Base-by-base conservation (phyloP, 64 coral and sea anemone species). In the Montipora sp. region DNA sequence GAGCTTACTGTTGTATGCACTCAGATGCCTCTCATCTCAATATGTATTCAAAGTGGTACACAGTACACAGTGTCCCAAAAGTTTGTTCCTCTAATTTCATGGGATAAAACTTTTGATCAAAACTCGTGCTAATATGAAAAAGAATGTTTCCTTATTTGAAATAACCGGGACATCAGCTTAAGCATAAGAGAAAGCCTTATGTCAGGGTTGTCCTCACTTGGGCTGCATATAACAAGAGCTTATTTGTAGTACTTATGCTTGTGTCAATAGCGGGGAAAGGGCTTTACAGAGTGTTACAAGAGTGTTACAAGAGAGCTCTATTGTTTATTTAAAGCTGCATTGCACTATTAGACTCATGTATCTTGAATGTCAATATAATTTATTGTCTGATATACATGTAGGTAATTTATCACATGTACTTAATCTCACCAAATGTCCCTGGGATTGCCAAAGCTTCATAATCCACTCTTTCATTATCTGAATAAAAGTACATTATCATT, bases 31-130 rank as follows among this genome's bases (percentile, higher is more conserved):
- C 68, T 71, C 68, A 71, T 71, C 18, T 71, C 15, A 71, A 71
- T 71, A 71, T 71, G 9, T 71, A 71, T 71, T 71, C 68, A 71
- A n/a, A 71, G 68, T 71, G 68, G 68, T 71, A 71, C 68, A 71
- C 68, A 24, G 24, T 57, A 11, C 53, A 57, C 10, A 11, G 53
- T 57, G 53, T 57, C 53, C 53, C 53, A 57, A 57, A 57, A 57
- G 53, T 57, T 57, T 57, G 3, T 57, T 57, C 53, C 53, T 57
- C 53, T 57, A 57, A 57, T 57, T 57, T 57, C 53, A 8, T 57
- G 53, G 53, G 53, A 6, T 57, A 57, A 57, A 57, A 57, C 3
- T 57, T 71, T 71, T n/a, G 68, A 71, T 71, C 68, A 71, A 71
- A 71, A 71, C 68, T 71, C 21, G 3, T 71, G 68, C 68, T 71